Conservation (phyloP, 2,797 vertebrate species). For the Xiphorhynchus erythropygius region DNA sequence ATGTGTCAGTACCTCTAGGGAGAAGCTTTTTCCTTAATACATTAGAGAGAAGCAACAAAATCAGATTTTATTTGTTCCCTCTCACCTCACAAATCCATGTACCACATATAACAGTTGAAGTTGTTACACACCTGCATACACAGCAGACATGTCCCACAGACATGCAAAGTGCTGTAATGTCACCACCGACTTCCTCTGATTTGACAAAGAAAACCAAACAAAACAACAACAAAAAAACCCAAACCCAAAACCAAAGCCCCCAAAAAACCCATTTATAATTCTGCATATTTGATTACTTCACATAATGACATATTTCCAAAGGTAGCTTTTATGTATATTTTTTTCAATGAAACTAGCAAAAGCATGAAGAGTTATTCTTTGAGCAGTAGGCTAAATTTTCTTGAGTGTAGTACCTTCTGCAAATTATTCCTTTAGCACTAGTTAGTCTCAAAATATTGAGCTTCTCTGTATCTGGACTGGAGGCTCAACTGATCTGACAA, state of each 20-base stretch:
- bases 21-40: background rate
- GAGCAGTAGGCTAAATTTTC: background rate
- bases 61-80: background rate
- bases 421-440: slow-evolving; percentile 16
- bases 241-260: no score
- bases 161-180: rapidly evolving
- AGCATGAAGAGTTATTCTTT: background rate
- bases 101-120: background rate
- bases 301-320: background rate
- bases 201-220: rapidly evolving
- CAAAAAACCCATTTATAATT: background rate
- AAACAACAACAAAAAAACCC: no score
- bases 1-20: background rate
- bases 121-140: background rate
- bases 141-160: background rate
- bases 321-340: background rate
- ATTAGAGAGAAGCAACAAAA: background rate
- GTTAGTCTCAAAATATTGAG: slow-evolving; percentile 1
- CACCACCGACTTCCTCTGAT: background rate
- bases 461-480: background rate
- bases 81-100: rapidly evolving
- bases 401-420: background rate
- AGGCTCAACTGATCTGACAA: slow-evolving; percentile 36
- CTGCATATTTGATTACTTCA: background rate
- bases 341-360: background rate